A percentile compares a stretch with the other conserved stretches of the same genome.
Evolutionary conservation across 2,888 invertebrate species (phyloP).

Genomic region (Cheilosia scutellata): DNA sequence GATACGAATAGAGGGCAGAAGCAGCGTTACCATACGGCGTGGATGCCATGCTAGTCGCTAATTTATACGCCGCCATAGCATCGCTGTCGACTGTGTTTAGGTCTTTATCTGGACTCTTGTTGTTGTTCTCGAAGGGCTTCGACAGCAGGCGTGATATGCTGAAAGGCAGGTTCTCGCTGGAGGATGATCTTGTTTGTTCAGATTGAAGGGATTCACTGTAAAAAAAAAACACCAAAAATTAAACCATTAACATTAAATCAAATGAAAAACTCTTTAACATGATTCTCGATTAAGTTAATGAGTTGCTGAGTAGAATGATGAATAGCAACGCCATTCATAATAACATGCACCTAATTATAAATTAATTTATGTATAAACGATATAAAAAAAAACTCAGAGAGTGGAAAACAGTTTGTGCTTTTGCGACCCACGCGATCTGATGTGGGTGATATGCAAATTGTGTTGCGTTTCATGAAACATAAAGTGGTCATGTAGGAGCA

Average conservation of each 20-base stretch:
- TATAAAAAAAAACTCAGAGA: slow-evolving; percentile 18
- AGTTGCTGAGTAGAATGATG: slow-evolving; percentile 55
- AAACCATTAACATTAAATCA: slow-evolving; percentile 37
- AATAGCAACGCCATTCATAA: slow-evolving; percentile 31
- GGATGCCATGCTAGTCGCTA: slow-evolving; percentile 83
- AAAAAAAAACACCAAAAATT: slow-evolving; percentile 78
- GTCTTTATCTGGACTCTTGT: slow-evolving; percentile 82
- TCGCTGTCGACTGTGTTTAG: slow-evolving; percentile 82
- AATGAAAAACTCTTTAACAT: slow-evolving; percentile 48
- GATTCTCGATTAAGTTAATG: slow-evolving; percentile 52
- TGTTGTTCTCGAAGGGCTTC: slow-evolving; percentile 88
- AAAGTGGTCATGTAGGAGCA: slow-evolving; percentile 41
- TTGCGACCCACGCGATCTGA: slow-evolving; percentile 46
- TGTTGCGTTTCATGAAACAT: slow-evolving; percentile 38
- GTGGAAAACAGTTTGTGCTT: not conserved
- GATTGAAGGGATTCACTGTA: slow-evolving; percentile 84
- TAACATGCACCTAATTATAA: slow-evolving; percentile 32
- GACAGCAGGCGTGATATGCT: slow-evolving; percentile 92
- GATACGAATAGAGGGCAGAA: slow-evolving; percentile 83
- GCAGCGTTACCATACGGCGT: slow-evolving; percentile 82
- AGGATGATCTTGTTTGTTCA: slow-evolving; percentile 85
- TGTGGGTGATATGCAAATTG: slow-evolving; percentile 58
- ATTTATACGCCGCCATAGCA: slow-evolving; percentile 82
- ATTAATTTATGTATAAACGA: slow-evolving; percentile 31
- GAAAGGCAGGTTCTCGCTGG: slow-evolving; percentile 87